These are phyloP conservation scores for Pissodes strobi DNA, from an alignment of 1,140 invertebrate species.

Conservation along the genomic window DNA sequence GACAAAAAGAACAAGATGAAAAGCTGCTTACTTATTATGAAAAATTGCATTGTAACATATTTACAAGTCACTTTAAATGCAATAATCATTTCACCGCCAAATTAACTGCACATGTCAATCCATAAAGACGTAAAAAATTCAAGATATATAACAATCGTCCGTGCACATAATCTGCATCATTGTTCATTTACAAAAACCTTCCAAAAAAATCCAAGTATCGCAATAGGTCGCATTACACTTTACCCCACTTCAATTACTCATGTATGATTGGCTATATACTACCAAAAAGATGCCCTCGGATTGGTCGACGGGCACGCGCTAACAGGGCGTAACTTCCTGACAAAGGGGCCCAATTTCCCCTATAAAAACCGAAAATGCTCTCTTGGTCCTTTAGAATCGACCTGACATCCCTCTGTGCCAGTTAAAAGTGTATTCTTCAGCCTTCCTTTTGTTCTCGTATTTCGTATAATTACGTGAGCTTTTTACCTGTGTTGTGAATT, in stretches of 20 bases:
- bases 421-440: constrained; percentile 1
- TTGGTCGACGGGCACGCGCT: constrained; percentile 32
- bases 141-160: too few relatives aligned
- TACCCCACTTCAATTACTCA: neutral
- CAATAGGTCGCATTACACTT: neutral
- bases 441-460: neutral
- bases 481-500: neutral
- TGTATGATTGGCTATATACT: constrained; percentile 5
- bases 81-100: too few relatives aligned
- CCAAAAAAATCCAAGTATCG: neutral
- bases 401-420: neutral
- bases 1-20: too few relatives aligned
- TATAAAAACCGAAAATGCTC: constrained; percentile 15
- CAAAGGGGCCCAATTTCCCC: neutral
- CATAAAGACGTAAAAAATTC: too few relatives aligned
- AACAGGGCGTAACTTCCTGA: constrained; percentile 11
- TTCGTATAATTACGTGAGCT: neutral
- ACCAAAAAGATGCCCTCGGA: neutral
- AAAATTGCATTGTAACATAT: too few relatives aligned
- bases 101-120: too few relatives aligned
- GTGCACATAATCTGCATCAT: too few relatives aligned
- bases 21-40: too few relatives aligned
- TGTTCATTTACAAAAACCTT: neutral
- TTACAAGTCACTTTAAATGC: too few relatives aligned
- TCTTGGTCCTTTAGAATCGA: neutral